Conservation (phyloP, 2,113 vertebrate genomes). For the Nyctibius bracteatus region DNA sequence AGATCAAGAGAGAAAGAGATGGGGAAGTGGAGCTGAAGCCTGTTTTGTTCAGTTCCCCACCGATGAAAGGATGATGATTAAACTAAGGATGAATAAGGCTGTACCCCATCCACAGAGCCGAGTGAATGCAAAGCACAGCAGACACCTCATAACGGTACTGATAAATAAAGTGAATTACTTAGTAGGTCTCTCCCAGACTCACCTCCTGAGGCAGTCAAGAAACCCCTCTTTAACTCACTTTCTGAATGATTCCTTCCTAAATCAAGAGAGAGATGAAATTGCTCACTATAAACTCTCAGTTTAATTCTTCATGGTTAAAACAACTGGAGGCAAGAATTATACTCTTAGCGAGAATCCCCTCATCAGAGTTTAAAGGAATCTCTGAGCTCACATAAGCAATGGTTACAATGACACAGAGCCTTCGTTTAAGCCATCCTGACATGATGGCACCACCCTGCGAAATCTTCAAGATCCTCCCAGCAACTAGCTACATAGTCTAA, state of each 20-base stretch:
- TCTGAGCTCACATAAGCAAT: background rate
- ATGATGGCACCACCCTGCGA: background rate
- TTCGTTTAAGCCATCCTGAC: background rate
- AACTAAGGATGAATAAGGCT: background rate
- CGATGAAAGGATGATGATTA: background rate
- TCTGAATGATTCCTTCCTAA: conserved; percentile 50
- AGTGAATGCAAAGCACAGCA: background rate
- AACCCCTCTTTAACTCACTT: conserved; percentile 35
- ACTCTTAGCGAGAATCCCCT: background rate
- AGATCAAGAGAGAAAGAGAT: background rate
- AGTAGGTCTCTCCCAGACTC: background rate
- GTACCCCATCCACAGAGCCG: background rate
- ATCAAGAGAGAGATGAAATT: conserved; percentile 46
- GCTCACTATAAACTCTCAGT: conserved; percentile 1
- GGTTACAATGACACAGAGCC: background rate
- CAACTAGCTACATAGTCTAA: background rate
- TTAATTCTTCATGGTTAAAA: conserved; percentile 20
- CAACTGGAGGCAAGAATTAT: conserved; percentile 40
- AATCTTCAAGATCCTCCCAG: background rate
- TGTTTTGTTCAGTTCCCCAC: background rate
- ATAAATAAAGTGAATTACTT: conserved; percentile 50
- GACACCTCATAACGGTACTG: background rate
- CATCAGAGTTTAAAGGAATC: background rate
- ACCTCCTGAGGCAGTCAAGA: conserved; percentile 32
- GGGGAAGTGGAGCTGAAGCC: background rate